Conservation (phyloP, 2,888 invertebrate genomes). For the Chaitophorus viminalis region DNA sequence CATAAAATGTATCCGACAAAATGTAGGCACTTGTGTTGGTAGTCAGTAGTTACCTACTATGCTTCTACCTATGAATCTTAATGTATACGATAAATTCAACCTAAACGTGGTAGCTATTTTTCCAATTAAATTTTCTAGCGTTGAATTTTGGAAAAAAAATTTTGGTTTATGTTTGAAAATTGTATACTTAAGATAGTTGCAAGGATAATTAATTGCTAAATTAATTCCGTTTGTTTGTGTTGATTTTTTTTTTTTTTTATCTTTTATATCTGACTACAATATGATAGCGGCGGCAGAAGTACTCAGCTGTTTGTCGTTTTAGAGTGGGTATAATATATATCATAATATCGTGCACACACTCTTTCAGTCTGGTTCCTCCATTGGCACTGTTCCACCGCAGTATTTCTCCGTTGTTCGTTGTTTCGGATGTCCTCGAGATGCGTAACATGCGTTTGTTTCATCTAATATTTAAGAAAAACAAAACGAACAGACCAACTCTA, state of each 20-base stretch:
- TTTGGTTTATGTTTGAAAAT: background rate
- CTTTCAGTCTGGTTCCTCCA: conserved; percentile 31
- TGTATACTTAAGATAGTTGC: too few relatives aligned
- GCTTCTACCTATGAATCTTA: too few relatives aligned
- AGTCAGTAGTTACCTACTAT: background rate
- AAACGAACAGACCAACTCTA: background rate
- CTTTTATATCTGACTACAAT: background rate
- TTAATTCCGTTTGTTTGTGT: background rate
- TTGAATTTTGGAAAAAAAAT: background rate
- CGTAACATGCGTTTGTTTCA: conserved; percentile 24
- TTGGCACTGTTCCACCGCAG: conserved; percentile 42
- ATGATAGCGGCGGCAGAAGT: background rate
- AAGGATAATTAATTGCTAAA: conserved; percentile 21
- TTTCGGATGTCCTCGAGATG: background rate
- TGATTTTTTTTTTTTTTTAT: background rate
- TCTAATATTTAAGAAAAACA: conserved; percentile 10
- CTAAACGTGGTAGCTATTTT: background rate
- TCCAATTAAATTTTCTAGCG: background rate
- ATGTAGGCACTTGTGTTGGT: background rate
- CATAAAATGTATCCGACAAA: background rate
- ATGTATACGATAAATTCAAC: background rate
- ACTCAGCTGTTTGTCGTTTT: conserved; percentile 27
- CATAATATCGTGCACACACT: background rate
- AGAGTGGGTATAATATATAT: conserved; percentile 16
- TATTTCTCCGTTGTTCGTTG: background rate